Conservation (phyloP, 2,888 invertebrate species). For the Listrodromus nycthemerus region DNA sequence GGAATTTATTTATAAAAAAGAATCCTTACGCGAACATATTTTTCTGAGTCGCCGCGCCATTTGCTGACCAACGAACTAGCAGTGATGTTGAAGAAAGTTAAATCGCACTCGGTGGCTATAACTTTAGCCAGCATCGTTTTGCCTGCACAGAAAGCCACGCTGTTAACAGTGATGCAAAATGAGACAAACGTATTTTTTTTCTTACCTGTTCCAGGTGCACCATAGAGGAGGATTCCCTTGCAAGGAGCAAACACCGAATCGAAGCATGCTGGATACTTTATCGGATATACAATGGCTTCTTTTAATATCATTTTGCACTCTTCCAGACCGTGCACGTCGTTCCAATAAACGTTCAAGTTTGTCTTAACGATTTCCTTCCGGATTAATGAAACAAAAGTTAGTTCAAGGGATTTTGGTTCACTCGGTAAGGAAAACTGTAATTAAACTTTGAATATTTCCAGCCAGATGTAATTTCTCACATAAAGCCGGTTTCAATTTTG, state of each 20-base stretch:
- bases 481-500: neutral
- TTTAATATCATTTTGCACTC: conserved; percentile 91
- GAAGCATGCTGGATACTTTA: conserved; percentile 90
- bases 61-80: conserved; percentile 96
- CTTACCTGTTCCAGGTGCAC: conserved; percentile 91
- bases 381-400: neutral
- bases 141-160: conserved; percentile 79
- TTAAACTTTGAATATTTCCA: no score
- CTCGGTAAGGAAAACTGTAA: no score
- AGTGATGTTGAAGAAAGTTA: conserved; percentile 96
- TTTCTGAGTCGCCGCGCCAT: conserved; percentile 98
- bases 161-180: neutral
- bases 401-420: no score
- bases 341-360: conserved; percentile 91
- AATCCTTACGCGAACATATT: conserved; percentile 90
- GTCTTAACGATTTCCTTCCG: conserved; percentile 87
- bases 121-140: conserved; percentile 96
- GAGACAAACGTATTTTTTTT: neutral
- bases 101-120: conserved; percentile 92
- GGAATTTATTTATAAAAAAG: neutral
- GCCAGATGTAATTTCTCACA: no score
- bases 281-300: conserved; percentile 94
- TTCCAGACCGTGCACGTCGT: conserved; percentile 92
- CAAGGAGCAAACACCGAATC: conserved; percentile 91
- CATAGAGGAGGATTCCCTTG: conserved; percentile 89